A percentile compares a stretch with the other conserved stretches of the same genome.
Conservation (phyloP, 2,888 invertebrate genomes). For the Carabus problematicus region DNA sequence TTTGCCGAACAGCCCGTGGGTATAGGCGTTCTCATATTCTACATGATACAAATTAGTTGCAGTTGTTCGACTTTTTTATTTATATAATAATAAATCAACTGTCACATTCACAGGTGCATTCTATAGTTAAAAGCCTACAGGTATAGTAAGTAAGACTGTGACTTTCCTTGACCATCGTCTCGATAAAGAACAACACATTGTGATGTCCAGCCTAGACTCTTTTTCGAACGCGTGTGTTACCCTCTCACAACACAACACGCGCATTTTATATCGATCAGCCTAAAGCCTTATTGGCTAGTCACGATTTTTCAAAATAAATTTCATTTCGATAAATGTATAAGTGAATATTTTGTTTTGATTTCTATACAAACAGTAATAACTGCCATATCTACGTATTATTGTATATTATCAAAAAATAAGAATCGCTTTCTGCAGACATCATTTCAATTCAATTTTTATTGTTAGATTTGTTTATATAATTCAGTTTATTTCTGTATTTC, state of each 20-base stretch:
- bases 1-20: slow-evolving; percentile 8
- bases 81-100: slow-evolving; percentile 36
- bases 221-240: slow-evolving; percentile 1
- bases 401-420: too few species aligned
- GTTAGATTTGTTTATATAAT: too few species aligned
- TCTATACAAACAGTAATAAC: too few species aligned
- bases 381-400: too few species aligned
- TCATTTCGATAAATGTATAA: slow-evolving; percentile 7
- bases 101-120: slow-evolving; percentile 40
- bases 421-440: too few species aligned
- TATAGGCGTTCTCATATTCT: slow-evolving; percentile 39
- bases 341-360: too few species aligned
- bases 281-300: slow-evolving; percentile 4
- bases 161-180: not conserved
- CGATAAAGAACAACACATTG: slow-evolving; percentile 10
- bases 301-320: slow-evolving; percentile 13
- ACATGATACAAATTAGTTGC: slow-evolving; percentile 39
- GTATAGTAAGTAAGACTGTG: slow-evolving; percentile 8
- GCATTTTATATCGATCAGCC: slow-evolving; percentile 6
- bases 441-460: too few species aligned
- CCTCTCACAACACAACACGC: not conserved
- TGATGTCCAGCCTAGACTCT: slow-evolving; percentile 6
- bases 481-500: too few species aligned
- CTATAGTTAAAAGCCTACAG: slow-evolving; percentile 1
- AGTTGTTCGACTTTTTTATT: slow-evolving; percentile 38